phyloP scores from a whole-genome alignment of 1,140 invertebrate species.

The Drosophila pandora region DNA sequence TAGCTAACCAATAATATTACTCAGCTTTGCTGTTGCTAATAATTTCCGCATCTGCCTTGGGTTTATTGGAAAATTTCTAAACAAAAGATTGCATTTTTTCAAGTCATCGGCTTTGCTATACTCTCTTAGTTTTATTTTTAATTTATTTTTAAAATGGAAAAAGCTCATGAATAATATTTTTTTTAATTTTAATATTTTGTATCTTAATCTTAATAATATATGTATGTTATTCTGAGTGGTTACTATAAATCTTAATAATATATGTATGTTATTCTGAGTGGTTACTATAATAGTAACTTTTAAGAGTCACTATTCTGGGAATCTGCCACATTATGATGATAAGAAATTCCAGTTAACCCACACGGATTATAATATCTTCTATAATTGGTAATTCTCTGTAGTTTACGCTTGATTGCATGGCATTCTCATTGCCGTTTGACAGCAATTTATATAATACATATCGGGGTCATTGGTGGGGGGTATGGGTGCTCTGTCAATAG shows the following conservation, averaged over 20 bases:
- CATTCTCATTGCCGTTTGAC: constrained; percentile 43
- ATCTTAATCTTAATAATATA: no score
- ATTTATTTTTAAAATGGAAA: not conserved
- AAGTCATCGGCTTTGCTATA: not conserved
- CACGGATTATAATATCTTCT: constrained; percentile 27
- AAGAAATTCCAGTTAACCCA: constrained; percentile 38
- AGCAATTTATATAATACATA: constrained; percentile 26
- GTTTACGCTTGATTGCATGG: constrained; percentile 66
- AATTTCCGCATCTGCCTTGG: constrained; percentile 25
- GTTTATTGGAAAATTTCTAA: constrained; percentile 24
- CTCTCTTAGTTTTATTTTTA: not conserved
- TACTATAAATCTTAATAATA: no score
- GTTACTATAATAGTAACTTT: not conserved
- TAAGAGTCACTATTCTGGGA: not conserved
- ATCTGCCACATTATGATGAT: constrained; percentile 14
- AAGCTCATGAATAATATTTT: no score
- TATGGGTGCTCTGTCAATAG: not conserved
- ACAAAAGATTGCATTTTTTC: constrained; percentile 5
- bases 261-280: not conserved
- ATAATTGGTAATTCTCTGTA: constrained; percentile 48
- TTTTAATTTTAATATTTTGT: no score
- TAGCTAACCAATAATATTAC: constrained; percentile 17
- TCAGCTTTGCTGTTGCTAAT: constrained; percentile 12
- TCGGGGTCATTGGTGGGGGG: constrained; percentile 1
- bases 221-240: not conserved